A percentile compares a stretch with the other conserved stretches of the same genome.
phyloP scores from a whole-genome alignment of 2,888 invertebrate species.

The Choristoneura rosaceana region DNA sequence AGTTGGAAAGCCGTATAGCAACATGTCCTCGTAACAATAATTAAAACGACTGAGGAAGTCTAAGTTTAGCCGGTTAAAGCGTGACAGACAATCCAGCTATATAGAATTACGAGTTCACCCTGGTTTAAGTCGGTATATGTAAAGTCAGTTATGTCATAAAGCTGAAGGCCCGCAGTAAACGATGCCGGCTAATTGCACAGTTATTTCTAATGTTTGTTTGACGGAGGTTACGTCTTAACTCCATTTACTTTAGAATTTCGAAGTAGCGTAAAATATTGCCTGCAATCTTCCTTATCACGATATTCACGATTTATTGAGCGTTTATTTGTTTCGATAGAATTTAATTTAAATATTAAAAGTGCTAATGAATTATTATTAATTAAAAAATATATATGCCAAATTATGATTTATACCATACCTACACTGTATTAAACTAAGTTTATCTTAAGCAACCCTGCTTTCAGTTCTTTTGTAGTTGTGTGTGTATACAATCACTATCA shows the following conservation, averaged over 20 bases:
- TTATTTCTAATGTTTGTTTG: conserved; percentile 23
- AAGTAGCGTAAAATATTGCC: conserved; percentile 8
- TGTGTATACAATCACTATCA: too few relatives aligned
- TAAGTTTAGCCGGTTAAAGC: neutral
- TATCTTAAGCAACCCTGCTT: too few relatives aligned
- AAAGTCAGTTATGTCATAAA: conserved; percentile 24
- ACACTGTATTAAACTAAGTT: too few relatives aligned
- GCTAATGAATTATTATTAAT: neutral
- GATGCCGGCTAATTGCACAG: conserved; percentile 32
- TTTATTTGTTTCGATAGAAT: conserved; percentile 1
- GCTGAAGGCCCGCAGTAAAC: conserved; percentile 22
- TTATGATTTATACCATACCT: too few relatives aligned
- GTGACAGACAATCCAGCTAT: neutral
- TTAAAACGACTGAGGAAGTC: neutral
- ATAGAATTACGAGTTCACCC: neutral
- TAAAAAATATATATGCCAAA: too few relatives aligned
- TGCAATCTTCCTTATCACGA: conserved; percentile 9
- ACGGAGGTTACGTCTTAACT: conserved; percentile 28
- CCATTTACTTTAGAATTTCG: conserved; percentile 21
- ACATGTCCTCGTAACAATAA: neutral
- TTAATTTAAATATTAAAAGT: neutral
- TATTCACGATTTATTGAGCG: neutral
- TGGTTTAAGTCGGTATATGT: conserved; percentile 1
- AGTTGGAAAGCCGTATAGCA: neutral
- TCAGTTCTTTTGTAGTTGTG: too few relatives aligned